Evolutionary conservation across 2,113 vertebrate genomes (phyloP).

Genomic region (Sander lucioperca): DNA sequence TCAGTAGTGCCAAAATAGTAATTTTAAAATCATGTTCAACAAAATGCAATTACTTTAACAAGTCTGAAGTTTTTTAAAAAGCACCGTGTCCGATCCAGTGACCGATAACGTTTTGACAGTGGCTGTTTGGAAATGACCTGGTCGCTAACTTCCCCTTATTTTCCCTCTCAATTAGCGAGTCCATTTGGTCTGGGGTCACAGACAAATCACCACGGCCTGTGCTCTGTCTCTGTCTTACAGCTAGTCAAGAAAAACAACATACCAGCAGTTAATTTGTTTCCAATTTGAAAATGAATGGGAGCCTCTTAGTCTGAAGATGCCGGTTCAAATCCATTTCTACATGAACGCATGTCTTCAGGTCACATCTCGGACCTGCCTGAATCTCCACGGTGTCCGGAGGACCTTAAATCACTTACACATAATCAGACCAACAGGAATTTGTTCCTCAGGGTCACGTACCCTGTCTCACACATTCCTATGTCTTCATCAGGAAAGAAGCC

Average conservation of each 20-base stretch:
- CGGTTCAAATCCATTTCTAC: slow-evolving; percentile 46
- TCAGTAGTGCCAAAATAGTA: no score
- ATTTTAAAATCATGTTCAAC: no score
- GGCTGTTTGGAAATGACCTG: slow-evolving; percentile 2
- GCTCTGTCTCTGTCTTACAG: slow-evolving; percentile 16
- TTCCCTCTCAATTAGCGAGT: slow-evolving; percentile 40
- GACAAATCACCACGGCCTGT: background rate
- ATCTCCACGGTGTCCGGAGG: slow-evolving; percentile 22
- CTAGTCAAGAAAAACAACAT: slow-evolving; percentile 62
- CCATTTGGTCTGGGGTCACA: slow-evolving; percentile 38
- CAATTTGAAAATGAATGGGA: slow-evolving; percentile 52
- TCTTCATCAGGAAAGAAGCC: background rate
- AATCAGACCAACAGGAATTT: slow-evolving; percentile 34
- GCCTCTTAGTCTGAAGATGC: slow-evolving; percentile 20
- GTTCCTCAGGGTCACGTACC: slow-evolving; percentile 8
- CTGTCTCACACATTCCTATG: slow-evolving; percentile 35
- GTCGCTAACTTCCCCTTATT: slow-evolving; percentile 33
- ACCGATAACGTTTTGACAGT: background rate
- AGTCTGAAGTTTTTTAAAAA: background rate
- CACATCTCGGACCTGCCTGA: slow-evolving; percentile 8
- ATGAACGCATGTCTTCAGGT: slow-evolving; percentile 13
- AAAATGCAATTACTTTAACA: no score
- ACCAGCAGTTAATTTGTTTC: slow-evolving; percentile 58
- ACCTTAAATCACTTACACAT: slow-evolving; percentile 31
- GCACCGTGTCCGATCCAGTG: background rate